Base-by-base conservation (phyloP, 1,140 invertebrate genomes). In the Eciton burchellii region DNA sequence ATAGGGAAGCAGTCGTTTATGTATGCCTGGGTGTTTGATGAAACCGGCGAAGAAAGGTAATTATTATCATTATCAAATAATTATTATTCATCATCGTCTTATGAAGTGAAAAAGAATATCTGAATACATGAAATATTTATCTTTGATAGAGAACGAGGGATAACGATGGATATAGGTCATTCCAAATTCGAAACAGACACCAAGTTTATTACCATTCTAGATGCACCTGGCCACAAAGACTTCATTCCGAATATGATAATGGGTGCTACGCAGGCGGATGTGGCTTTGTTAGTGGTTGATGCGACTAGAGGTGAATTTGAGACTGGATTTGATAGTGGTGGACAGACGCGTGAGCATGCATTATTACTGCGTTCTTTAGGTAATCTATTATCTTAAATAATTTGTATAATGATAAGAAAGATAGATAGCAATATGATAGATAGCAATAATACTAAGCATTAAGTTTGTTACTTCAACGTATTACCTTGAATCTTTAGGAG, bases 191-290 rank as follows among this genome's bases (percentile, higher is more conserved):
- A 99, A 93, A 99, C 99, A 2, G 95, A 96, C 52, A 96, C 96
- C 16, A 98, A 98, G 94, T 95, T 95, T 81, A 95, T 99, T 1
- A 98, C 97, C 4, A 94, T 99, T 59, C 93, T 99, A 24, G 99
- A 99, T 95, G 99, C 99, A 66, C 99, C 99, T 3, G 99, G 99
- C 0, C 99, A 99, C 93, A 98, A 97, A 94, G 96, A 99, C 94
- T 99, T 99, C 91, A 99, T 99, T 91, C 99, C 99, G 0, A 99
- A 99, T 91, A 99, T 99, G 99, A 99, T 99, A 79, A 98, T 97
- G 43, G 98, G 98, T 62, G 98, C 99, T 35, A 97, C 98, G 12
- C 98, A 99, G 94, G 99, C 99, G 35, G 99, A 99, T 95, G 98
- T 98, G 8, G 98, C 98, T 43, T 94, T 99, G 52, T 94, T 99